Percentiles rank a stretch among this genome's conserved stretches.
Evolutionary conservation across 2,797 vertebrate genomes (phyloP).

Genomic region (Poecilia velifera): DNA sequence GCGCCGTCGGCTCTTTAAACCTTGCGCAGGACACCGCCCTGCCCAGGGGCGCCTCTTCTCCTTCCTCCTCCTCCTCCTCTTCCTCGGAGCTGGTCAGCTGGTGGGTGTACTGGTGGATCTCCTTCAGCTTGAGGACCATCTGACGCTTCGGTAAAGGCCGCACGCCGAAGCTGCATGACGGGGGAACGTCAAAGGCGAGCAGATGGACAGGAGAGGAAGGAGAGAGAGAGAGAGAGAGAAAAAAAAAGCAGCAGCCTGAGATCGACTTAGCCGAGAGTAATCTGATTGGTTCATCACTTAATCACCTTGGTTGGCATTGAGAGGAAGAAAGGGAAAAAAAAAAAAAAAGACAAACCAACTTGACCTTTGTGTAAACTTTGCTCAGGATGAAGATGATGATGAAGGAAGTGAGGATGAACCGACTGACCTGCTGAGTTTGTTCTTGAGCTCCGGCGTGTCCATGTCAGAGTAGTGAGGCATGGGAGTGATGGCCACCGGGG

Average conservation of each 20-base stretch:
- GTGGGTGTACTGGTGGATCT: constrained; percentile 98
- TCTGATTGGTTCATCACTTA: constrained; percentile 33
- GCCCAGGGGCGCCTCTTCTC: constrained; percentile 17
- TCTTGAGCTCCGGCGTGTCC: constrained; percentile 95
- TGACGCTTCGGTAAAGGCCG: constrained; percentile 92
- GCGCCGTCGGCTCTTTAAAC: constrained; percentile 71
- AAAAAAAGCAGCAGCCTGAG: constrained; percentile 24
- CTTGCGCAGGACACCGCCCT: constrained; percentile 19
- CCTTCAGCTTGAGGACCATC: constrained; percentile 96
- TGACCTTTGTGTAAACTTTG: not conserved
- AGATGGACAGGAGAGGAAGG: not conserved
- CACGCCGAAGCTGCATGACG: constrained; percentile 87
- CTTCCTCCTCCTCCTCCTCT: constrained; percentile 44
- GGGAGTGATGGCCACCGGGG: constrained; percentile 87
- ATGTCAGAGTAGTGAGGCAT: constrained; percentile 92
- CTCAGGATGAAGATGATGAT: not conserved
- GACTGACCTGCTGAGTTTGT: constrained; percentile 88
- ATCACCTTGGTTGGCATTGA: constrained; percentile 19
- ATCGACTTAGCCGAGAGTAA: constrained; percentile 27
- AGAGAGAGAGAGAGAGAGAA: constrained; percentile 13
- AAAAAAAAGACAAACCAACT: not conserved
- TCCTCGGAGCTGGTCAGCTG: constrained; percentile 84
- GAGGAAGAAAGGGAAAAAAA: not conserved
- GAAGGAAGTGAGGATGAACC: constrained; percentile 10
- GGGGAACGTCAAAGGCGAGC: not conserved